phyloP scores from a whole-genome alignment of 2,888 invertebrate species.

The Eupithecia inturbata region DNA sequence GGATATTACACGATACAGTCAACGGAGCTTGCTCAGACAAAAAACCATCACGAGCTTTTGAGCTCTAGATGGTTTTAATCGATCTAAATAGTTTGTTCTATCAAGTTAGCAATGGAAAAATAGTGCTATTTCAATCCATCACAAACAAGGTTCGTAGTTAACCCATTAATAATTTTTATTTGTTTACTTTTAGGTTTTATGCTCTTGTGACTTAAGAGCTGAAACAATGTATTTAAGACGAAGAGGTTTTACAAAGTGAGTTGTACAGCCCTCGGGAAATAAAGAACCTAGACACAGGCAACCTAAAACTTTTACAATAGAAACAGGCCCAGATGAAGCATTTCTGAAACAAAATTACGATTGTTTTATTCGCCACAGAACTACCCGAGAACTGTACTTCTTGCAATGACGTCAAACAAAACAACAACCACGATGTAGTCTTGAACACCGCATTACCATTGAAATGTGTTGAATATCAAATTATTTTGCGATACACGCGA shows the following conservation, averaged over 20 bases:
- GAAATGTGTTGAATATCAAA: constrained; percentile 19
- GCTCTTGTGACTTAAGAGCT: no score
- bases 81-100: no score
- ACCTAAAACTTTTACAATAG: no score
- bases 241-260: no score
- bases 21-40: constrained; percentile 1
- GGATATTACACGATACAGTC: constrained; percentile 28
- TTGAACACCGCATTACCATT: constrained; percentile 22
- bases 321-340: not conserved
- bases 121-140: no score
- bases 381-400: not conserved
- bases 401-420: constrained; percentile 46
- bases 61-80: no score
- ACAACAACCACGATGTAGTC: constrained; percentile 39
- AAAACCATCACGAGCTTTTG: not conserved
- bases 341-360: not conserved
- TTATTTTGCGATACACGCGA: constrained; percentile 4
- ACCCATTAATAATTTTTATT: no score
- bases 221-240: no score
- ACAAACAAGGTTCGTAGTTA: no score
- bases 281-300: not conserved
- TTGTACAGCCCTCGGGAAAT: no score
- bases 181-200: no score
- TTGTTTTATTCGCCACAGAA: constrained; percentile 2
- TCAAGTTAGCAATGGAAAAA: no score